Percentiles rank a stretch among this genome's conserved stretches.
These are phyloP conservation scores for Amiota minor DNA, from an alignment of 2,888 invertebrate species.

Conservation along the genomic window DNA sequence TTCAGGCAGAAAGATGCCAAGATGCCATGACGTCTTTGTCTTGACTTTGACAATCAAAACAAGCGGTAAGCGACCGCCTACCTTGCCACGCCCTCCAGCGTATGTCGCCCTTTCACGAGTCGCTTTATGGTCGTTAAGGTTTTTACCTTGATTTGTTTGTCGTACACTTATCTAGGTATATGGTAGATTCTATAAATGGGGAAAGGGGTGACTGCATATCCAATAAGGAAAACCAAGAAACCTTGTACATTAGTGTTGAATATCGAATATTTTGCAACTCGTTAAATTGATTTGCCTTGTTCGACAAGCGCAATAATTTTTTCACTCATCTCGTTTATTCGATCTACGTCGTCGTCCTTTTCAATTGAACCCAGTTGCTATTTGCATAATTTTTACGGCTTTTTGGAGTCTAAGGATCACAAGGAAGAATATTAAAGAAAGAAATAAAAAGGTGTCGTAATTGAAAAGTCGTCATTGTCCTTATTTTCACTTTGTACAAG, in stretches of 20 bases:
- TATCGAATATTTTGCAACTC: conserved; percentile 52
- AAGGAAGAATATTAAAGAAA: neutral
- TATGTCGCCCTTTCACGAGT: neutral
- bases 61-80: neutral
- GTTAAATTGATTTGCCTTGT: conserved; percentile 70
- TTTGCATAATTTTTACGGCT: conserved; percentile 40
- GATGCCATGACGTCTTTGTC: conserved; percentile 8
- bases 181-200: too few species aligned
- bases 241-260: conserved; percentile 41
- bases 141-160: conserved; percentile 31
- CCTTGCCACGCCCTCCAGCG: neutral
- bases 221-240: neutral
- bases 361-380: conserved; percentile 18
- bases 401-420: neutral
- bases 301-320: conserved; percentile 61
- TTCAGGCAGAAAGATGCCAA: neutral
- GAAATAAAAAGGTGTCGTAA: conserved; percentile 59
- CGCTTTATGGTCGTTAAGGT: conserved; percentile 44
- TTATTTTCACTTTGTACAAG: neutral
- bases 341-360: conserved; percentile 49
- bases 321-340: conserved; percentile 65
- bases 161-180: too few species aligned
- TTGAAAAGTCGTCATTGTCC: conserved; percentile 48
- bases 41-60: conserved; percentile 11
- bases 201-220: neutral